These are phyloP conservation scores for Bolborhynchus lineola DNA, from an alignment of 2,113 vertebrate genomes.

Conservation along the genomic window DNA sequence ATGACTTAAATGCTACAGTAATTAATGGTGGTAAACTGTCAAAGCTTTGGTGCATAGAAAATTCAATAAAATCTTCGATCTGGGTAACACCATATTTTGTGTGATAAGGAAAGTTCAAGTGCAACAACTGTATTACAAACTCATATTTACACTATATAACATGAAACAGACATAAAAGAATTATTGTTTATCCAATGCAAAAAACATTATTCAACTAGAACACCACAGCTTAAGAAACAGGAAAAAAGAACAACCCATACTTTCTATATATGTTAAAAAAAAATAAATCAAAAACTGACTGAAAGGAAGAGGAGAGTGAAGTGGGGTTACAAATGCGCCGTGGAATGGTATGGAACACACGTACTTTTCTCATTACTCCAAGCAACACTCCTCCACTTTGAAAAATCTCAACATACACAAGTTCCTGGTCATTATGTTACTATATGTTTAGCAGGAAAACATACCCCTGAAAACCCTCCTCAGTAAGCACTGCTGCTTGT, in stretches of 20 bases:
- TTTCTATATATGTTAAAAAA: neutral
- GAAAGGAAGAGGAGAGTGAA: conserved; percentile 35
- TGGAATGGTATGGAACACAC: conserved; percentile 46
- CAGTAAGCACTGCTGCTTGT: neutral
- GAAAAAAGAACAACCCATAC: neutral
- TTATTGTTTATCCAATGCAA: neutral
- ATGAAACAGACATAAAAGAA: conserved; percentile 23
- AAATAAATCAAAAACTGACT: neutral
- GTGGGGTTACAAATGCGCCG: neutral
- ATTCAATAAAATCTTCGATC: conserved; percentile 7
- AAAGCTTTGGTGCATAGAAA: conserved; percentile 53
- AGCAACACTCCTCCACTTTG: neutral
- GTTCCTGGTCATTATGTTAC: neutral
- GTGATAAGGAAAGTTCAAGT: conserved; percentile 29
- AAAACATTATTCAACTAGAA: conserved; percentile 23
- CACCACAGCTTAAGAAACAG: conserved; percentile 16
- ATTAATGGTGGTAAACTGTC: conserved; percentile 31
- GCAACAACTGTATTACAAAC: conserved; percentile 26
- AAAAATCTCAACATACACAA: neutral
- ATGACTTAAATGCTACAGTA: conserved; percentile 17
- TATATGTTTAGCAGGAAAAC: neutral
- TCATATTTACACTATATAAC: conserved; percentile 35
- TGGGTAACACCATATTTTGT: conserved; percentile 15
- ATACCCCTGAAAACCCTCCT: neutral
- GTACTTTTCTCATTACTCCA: neutral